Conservation (phyloP, 2,888 invertebrate species). For the Nysson spinosus region DNA sequence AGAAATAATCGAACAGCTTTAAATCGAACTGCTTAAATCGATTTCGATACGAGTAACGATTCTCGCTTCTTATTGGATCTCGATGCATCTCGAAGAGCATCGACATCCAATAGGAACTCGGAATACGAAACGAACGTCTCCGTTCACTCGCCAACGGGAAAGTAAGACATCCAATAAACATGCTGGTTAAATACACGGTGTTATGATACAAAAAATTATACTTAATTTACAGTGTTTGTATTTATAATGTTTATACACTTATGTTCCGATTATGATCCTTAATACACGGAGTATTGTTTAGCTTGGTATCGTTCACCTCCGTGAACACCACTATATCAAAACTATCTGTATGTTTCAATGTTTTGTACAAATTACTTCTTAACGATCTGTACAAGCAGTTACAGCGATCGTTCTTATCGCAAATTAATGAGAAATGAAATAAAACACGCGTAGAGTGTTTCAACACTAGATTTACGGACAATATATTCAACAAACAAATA, state of each 20-base stretch:
- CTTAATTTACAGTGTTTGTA: slow-evolving; percentile 6
- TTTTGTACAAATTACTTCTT: slow-evolving; percentile 34
- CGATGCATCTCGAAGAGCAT: too few relatives aligned
- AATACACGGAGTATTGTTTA: slow-evolving; percentile 36
- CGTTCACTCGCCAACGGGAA: slow-evolving; percentile 11
- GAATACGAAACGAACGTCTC: slow-evolving; percentile 12
- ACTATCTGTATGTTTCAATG: slow-evolving; percentile 37
- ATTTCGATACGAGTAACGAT: too few relatives aligned
- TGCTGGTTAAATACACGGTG: slow-evolving; percentile 16
- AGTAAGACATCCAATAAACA: slow-evolving; percentile 24
- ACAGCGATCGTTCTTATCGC: too few relatives aligned
- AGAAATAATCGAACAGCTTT: too few relatives aligned
- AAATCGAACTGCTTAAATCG: too few relatives aligned
- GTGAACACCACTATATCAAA: slow-evolving; percentile 35
- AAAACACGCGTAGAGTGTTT: too few relatives aligned
- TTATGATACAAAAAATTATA: slow-evolving; percentile 24
- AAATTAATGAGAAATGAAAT: too few relatives aligned
- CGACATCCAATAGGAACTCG: too few relatives aligned
- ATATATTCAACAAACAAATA: too few relatives aligned
- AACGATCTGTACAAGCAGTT: slow-evolving; percentile 49
- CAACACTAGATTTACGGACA: too few relatives aligned
- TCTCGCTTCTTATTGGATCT: too few relatives aligned
- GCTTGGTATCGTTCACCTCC: slow-evolving; percentile 17
- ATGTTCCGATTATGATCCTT: slow-evolving; percentile 13
- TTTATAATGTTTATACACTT: slow-evolving; percentile 18